These are phyloP conservation scores for Staurois parvus DNA, from an alignment of 2,797 vertebrate species.

Conservation along the genomic window DNA sequence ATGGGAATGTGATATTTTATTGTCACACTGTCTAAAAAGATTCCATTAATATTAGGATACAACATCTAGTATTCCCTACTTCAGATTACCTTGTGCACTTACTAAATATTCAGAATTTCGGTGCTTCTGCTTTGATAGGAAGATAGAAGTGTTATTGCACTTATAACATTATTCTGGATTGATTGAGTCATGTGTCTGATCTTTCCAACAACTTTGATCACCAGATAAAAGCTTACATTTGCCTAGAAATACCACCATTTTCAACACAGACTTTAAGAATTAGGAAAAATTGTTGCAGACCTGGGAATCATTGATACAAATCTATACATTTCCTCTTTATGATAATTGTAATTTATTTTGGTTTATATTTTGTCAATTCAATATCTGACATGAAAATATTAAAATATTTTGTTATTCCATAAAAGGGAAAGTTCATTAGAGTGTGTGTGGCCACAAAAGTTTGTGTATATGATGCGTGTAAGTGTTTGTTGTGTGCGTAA, in stretches of 20 bases:
- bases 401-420: no score
- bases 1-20: no score
- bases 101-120: not conserved
- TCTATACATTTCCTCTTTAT: no score
- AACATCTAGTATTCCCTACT: not conserved
- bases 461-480: not conserved
- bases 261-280: not conserved
- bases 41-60: no score
- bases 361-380: not conserved
- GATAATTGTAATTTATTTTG: not conserved
- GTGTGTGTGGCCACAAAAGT: no score
- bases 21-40: no score
- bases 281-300: not conserved
- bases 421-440: no score
- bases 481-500: not conserved
- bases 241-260: not conserved
- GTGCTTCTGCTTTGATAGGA: not conserved
- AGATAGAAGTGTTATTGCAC: not conserved
- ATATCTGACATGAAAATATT: not conserved
- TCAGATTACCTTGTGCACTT: not conserved
- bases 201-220: not conserved
- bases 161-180: not conserved
- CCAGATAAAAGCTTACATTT: not conserved
- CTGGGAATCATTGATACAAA: not conserved
- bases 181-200: not conserved